These are phyloP conservation scores for Eulithis testata DNA, from an alignment of 2,888 invertebrate species.

Conservation along the genomic window DNA sequence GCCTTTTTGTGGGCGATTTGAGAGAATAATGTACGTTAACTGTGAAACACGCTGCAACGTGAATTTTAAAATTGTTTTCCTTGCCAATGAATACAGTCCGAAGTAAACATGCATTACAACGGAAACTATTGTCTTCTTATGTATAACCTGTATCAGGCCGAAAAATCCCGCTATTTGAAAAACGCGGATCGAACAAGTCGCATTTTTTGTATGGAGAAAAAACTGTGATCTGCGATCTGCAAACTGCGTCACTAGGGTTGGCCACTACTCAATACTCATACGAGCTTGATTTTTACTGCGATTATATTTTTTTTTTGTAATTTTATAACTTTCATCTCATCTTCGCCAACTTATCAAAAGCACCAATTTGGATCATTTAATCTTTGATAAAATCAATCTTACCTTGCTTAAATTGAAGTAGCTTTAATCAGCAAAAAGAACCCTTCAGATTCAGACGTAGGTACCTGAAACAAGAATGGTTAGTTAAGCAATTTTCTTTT, in stretches of 20 bases:
- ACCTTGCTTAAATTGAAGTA: conserved; percentile 27
- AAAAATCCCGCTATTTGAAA: too few relatives aligned
- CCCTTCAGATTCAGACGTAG: conserved; percentile 6
- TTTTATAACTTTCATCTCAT: neutral
- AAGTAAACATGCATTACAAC: too few relatives aligned
- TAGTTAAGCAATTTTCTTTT: conserved; percentile 17
- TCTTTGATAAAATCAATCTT: conserved; percentile 23
- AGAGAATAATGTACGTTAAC: conserved; percentile 1
- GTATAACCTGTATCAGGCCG: too few relatives aligned
- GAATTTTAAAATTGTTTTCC: conserved; percentile 6
- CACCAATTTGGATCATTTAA: conserved; percentile 18
- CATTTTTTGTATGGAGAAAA: too few relatives aligned
- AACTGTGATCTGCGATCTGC: too few relatives aligned
- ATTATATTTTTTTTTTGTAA: neutral
- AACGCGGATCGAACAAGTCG: too few relatives aligned
- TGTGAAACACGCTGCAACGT: conserved; percentile 4
- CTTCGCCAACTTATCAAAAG: conserved; percentile 12
- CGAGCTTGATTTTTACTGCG: too few relatives aligned
- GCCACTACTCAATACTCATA: too few relatives aligned
- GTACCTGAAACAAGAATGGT: conserved; percentile 26
- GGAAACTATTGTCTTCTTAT: too few relatives aligned
- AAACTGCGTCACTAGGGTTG: too few relatives aligned
- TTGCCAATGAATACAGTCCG: neutral
- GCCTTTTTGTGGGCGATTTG: conserved; percentile 14
- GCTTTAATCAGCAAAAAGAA: conserved; percentile 21